Evolutionary conservation across 1,140 invertebrate genomes (phyloP), one percentile per base, ranked within the genome.

Genomic region (Drosophila oshimai): DNA sequence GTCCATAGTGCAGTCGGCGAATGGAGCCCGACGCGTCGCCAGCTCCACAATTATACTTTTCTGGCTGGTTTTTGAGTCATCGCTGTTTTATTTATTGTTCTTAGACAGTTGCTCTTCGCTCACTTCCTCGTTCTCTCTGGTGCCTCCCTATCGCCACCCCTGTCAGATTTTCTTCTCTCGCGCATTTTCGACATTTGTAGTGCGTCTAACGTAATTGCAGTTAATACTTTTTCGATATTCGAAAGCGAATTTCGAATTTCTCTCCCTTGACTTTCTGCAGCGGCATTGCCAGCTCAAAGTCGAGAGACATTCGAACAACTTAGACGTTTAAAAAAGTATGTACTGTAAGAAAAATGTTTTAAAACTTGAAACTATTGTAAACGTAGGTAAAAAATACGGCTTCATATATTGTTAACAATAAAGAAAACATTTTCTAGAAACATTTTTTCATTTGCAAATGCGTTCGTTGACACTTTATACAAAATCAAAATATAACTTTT

Each of bases 201-300:
- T 57, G 34, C 26, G 13, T 75, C 50, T 77, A 54, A 72, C 49
- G 65, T 77, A 77, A 77, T 77, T 77, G 74, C 49, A 77, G 74
- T 77, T 78, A 78, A 78, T 78, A 62, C 60, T 57, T 70, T 73
- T 79, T 79, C 76, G 75, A 79, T 65, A 45, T 79, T 79, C 75
- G 76, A 79, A 79, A 79, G 17, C 2, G 33, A 29, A 31, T 65
- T 37, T 53, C 58, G 41, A 26, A 39, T 6, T 18, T 29, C 26
- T 22, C 22, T 36, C 15, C 18, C 9, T 37, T 60, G 24, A 31
- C 47, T 39, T 18, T 41, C 34, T 54, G n/a, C n/a, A n/a, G 12
- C 10, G 39, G 42, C 49, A 61, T 26, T 67, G 62, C 62, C 62
- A 67, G 34, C 10, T 9, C 2, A n/a, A 41, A 61, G 26, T 20